Evolutionary conservation across 2,113 vertebrate genomes (phyloP).

Genomic region (Lampris incognitus): DNA sequence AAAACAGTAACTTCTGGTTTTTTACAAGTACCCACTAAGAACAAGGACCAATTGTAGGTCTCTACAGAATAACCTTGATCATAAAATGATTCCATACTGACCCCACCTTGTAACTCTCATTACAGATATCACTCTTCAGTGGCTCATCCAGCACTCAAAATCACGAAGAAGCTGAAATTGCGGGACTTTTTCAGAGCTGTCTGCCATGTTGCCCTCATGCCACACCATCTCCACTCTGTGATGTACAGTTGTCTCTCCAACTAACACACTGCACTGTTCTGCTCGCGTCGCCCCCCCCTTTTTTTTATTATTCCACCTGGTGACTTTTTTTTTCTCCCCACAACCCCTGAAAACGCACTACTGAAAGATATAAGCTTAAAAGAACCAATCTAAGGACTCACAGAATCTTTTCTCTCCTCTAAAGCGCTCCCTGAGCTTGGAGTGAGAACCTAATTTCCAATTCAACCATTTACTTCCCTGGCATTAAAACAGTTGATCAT

Average conservation of each 20-base stretch:
- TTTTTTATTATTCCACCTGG: constrained; percentile 10
- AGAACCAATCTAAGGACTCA: constrained; percentile 36
- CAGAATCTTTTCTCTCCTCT: constrained; percentile 43
- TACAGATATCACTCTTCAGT: constrained; percentile 87
- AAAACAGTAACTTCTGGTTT: too few species aligned
- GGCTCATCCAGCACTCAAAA: constrained; percentile 92
- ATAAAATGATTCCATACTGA: constrained; percentile 6
- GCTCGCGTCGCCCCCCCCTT: constrained; percentile 30
- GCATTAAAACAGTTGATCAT: constrained; percentile 26
- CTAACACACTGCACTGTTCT: constrained; percentile 61
- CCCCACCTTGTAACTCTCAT: not conserved
- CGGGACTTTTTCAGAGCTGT: constrained; percentile 44
- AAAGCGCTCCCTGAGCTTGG: constrained; percentile 43
- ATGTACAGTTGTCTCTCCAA: constrained; percentile 70
- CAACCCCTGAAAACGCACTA: constrained; percentile 61
- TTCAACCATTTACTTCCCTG: constrained; percentile 9
- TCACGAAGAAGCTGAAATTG: constrained; percentile 84
- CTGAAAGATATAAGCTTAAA: constrained; percentile 33
- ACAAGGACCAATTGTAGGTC: not conserved
- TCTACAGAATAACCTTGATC: not conserved
- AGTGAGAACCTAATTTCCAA: constrained; percentile 27
- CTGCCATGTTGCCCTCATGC: constrained; percentile 72
- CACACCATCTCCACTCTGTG: constrained; percentile 69
- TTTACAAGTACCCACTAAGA: too few species aligned
- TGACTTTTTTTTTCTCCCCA: constrained; percentile 23